Evolutionary conservation across 2,797 vertebrate species (phyloP), one percentile per base, ranked within the genome.

Genomic region (Percopsis omiscomaycus): DNA sequence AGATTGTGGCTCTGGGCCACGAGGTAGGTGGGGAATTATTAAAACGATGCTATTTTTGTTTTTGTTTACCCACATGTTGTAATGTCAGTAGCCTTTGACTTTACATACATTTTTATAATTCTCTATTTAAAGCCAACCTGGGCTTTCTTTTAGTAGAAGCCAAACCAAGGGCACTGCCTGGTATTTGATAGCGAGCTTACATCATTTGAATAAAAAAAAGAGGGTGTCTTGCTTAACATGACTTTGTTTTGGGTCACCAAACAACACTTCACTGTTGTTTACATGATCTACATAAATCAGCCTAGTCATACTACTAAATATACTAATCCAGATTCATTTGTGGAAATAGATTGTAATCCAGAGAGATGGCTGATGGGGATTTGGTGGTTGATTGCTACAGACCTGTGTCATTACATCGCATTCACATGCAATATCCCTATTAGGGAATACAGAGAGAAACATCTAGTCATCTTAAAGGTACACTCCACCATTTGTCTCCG

Each of bases 311-410:
- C 56, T 37, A 54, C 54, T 16, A 68, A 67, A 70, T 70, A 63
- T 64, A 2, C 42, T 74, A 79, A 79, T 83, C 69, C 68, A 74
- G 54, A 76, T 82, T 73, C 79, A 73, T 74, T 46, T 37, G 48
- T 3, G 71, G 59, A 81, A 86, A 81, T 84, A 80, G 64, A 73
- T 66, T 46, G 54, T 73, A 78, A 84, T 79, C 63, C 57, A 55
- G 48, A 55, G 59, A 56, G 61, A 16, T 71, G 50, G 61, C 64
- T 76, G 58, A 55, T 52, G 13, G 69, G 44, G 42, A 54, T 57
- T 53, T 27, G 32, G 27, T 63, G 42, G 55, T 37, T 58, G 5
- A 45, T 29, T 37, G 27, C 49, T 27, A 13, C 8, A 42, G 22
- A 22, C 22, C 22, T 13, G 47, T 61, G 11, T 52, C 50, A 12